phyloP scores from a whole-genome alignment of 2,113 vertebrate genomes.

The Prochilodus magdalenae region DNA sequence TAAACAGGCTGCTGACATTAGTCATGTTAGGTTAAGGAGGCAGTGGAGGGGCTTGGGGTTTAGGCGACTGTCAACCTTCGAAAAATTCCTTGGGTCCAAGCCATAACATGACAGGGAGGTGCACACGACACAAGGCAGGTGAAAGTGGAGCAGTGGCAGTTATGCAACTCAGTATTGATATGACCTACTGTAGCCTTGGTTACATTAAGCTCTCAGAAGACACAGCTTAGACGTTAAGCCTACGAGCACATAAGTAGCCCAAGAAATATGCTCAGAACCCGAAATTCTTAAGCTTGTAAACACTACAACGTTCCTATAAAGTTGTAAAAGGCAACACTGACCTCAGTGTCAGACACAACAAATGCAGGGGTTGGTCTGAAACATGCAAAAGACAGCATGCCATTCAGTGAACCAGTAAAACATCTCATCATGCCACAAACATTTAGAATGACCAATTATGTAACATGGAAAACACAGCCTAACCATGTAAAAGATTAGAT shows the following conservation, averaged over 20 bases:
- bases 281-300: neutral
- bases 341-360: neutral
- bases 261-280: neutral
- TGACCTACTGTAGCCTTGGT: constrained; percentile 38
- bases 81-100: constrained; percentile 2
- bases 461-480: neutral
- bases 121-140: constrained; percentile 4
- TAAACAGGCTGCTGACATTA: neutral
- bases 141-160: constrained; percentile 22
- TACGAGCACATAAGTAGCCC: neutral
- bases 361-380: neutral
- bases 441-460: neutral
- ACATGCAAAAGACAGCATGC: neutral
- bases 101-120: constrained; percentile 12
- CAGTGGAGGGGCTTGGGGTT: neutral
- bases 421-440: neutral
- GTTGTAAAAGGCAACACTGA: neutral
- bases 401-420: neutral
- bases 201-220: constrained; percentile 45
- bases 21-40: neutral
- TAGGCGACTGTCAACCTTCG: neutral
- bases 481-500: neutral
- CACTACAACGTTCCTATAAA: neutral
- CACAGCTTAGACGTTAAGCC: constrained; percentile 30
- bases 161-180: constrained; percentile 44